A percentile compares a stretch with the other conserved stretches of the same genome.
phyloP scores from a whole-genome alignment of 2,113 vertebrate species.

The Ursus arctos region DNA sequence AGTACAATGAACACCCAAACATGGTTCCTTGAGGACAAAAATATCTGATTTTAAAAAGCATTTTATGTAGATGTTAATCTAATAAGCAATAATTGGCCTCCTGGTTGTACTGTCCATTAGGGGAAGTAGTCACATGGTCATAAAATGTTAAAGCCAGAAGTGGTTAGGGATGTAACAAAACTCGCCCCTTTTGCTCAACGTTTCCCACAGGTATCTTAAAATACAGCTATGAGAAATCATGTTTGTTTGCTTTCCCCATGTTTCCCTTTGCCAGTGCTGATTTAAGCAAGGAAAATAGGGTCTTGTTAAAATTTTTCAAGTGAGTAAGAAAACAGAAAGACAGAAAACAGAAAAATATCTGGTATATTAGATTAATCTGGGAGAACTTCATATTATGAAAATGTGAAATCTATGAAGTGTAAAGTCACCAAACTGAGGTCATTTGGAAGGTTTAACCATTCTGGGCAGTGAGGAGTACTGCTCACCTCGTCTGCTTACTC shows the following conservation, averaged over 20 bases:
- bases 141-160: not conserved
- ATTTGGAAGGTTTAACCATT: not conserved
- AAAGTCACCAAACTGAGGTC: not conserved
- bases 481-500: not conserved
- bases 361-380: not conserved
- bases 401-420: not conserved
- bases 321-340: not conserved
- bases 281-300: conserved; percentile 6
- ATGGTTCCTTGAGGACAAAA: not conserved
- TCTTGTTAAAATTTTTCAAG: not conserved
- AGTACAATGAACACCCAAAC: not conserved
- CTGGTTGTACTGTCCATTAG: not conserved
- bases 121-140: not conserved
- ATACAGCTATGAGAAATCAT: not conserved
- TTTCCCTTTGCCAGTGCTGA: not conserved
- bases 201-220: not conserved
- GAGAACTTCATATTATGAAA: not conserved
- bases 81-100: not conserved
- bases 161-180: not conserved
- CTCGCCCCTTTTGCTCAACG: not conserved
- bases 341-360: conserved; percentile 14
- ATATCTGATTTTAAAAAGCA: not conserved
- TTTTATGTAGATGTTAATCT: not conserved
- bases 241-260: not conserved
- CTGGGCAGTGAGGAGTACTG: not conserved